A percentile compares a stretch with the other conserved stretches of the same genome.
Conservation (phyloP, 2,888 invertebrate species). For the Operophtera brumata region DNA sequence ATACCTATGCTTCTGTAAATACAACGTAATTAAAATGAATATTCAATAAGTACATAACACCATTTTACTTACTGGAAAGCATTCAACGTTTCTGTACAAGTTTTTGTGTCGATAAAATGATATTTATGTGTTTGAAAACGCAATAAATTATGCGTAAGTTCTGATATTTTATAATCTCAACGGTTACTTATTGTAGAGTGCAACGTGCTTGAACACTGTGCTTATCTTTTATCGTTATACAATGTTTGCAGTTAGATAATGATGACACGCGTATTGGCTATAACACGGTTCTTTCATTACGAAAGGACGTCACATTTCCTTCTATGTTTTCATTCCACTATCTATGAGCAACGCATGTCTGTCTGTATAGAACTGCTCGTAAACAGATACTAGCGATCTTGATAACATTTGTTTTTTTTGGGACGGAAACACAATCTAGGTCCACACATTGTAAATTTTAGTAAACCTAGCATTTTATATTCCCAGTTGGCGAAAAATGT, state of each 20-base stretch:
- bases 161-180: slow-evolving; percentile 23
- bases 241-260: slow-evolving; percentile 35
- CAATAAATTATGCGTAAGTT: slow-evolving; percentile 17
- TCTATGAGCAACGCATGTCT: background rate
- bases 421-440: too few species aligned
- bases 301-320: slow-evolving; percentile 25
- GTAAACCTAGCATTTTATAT: too few species aligned
- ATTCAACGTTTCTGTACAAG: slow-evolving; percentile 4
- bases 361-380: background rate
- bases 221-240: slow-evolving; percentile 65
- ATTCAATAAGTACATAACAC: slow-evolving; percentile 21
- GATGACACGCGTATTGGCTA: slow-evolving; percentile 43
- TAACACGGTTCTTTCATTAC: slow-evolving; percentile 48
- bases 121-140: slow-evolving; percentile 1
- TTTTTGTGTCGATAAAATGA: slow-evolving; percentile 18
- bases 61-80: slow-evolving; percentile 4
- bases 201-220: slow-evolving; percentile 45
- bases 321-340: background rate
- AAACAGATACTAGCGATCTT: too few species aligned
- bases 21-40: slow-evolving; percentile 14
- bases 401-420: too few species aligned
- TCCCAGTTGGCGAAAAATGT: too few species aligned
- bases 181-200: slow-evolving; percentile 24
- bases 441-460: too few species aligned
- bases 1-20: too few species aligned